Conservation (phyloP, 2,888 invertebrate species). For the Leptopilina syphax region DNA sequence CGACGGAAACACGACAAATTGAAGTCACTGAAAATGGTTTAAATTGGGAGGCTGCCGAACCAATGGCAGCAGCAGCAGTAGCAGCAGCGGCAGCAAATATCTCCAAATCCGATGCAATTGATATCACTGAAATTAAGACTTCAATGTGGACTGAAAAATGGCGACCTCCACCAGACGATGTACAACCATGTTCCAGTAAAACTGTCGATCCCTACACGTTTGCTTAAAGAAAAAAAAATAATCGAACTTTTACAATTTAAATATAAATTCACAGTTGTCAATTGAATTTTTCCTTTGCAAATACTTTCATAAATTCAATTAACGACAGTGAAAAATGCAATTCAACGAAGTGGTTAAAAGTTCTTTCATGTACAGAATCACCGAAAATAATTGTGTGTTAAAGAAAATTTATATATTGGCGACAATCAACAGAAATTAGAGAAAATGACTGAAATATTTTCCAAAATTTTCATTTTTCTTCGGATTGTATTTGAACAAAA, state of each 20-base stretch:
- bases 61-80: constrained; percentile 44
- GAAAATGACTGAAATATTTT: constrained; percentile 7
- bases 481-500: background rate
- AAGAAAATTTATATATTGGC: background rate
- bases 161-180: constrained; percentile 71
- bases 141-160: constrained; percentile 71
- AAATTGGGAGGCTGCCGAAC: constrained; percentile 70
- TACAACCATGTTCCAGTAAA: constrained; percentile 75
- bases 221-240: constrained; percentile 55
- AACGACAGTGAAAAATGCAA: background rate
- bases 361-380: constrained; percentile 16
- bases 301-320: background rate
- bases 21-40: constrained; percentile 70
- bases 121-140: constrained; percentile 64
- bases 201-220: constrained; percentile 73
- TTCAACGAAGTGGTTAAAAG: background rate
- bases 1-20: constrained; percentile 57
- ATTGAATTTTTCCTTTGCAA: constrained; percentile 24
- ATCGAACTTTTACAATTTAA: constrained; percentile 42
- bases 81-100: constrained; percentile 50
- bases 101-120: constrained; percentile 62
- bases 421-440: constrained; percentile 19
- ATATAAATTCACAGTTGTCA: constrained; percentile 39
- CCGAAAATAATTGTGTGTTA: background rate
- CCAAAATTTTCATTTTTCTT: background rate